Evolutionary conservation across 2,113 vertebrate species (phyloP).

Genomic region (Ailurus styani): DNA sequence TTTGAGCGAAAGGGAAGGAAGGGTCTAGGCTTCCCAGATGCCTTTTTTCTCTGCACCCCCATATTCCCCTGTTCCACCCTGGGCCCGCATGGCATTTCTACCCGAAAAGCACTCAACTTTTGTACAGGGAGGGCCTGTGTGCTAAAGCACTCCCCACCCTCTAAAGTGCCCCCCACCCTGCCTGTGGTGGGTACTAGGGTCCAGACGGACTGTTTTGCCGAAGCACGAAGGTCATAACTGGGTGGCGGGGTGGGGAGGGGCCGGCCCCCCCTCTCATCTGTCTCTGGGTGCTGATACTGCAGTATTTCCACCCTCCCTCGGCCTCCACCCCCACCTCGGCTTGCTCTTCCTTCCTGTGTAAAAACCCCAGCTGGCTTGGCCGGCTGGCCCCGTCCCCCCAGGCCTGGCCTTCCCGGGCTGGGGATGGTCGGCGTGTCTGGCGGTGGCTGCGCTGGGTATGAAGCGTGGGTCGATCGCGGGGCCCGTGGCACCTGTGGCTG

Average conservation of each 20-base stretch:
- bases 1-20: neutral
- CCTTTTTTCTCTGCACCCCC: neutral
- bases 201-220: neutral
- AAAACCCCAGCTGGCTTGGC: conserved; percentile 29
- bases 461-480: rapidly evolving
- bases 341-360: conserved; percentile 73
- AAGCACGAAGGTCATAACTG: conserved; percentile 32
- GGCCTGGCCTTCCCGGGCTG: neutral
- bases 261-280: neutral
- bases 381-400: neutral
- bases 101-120: neutral
- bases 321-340: conserved; percentile 44
- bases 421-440: neutral
- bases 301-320: conserved; percentile 53
- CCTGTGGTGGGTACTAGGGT: neutral
- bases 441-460: neutral
- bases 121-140: neutral
- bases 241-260: neutral
- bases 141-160: neutral
- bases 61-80: neutral
- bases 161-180: neutral
- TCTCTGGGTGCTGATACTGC: conserved; percentile 47
- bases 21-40: neutral
- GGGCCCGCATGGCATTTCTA: neutral
- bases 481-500: neutral